Percentiles rank a stretch among this genome's conserved stretches.
These are phyloP conservation scores for Glyphotaelius pellucidus DNA, from an alignment of 2,888 invertebrate species.

Conservation along the genomic window DNA sequence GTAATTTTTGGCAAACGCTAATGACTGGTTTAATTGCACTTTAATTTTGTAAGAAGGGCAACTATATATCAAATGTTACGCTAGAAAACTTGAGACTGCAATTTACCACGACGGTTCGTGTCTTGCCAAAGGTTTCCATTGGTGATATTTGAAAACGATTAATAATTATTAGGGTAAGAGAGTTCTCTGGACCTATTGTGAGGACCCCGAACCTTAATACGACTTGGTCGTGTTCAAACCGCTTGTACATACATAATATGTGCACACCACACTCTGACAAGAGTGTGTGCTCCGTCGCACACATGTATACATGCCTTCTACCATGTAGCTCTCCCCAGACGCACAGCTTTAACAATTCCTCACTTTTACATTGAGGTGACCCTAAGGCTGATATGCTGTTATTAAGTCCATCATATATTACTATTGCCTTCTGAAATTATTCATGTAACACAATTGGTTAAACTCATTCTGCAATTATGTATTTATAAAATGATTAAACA, in stretches of 20 bases:
- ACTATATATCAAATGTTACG: background rate
- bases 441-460: no score
- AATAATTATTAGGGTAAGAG: background rate
- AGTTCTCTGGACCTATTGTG: background rate
- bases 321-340: background rate
- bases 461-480: background rate
- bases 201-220: background rate
- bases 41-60: background rate
- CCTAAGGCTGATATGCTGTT: background rate
- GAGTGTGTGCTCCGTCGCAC: constrained; percentile 49
- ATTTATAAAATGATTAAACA: background rate
- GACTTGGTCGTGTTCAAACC: background rate
- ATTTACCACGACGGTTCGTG: background rate
- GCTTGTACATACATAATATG: background rate
- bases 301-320: constrained; percentile 47
- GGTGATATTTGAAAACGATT: background rate
- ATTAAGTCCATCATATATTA: background rate
- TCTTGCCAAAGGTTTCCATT: constrained; percentile 6
- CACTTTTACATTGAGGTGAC: background rate
- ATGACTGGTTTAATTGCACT: background rate
- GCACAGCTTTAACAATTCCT: constrained; percentile 3
- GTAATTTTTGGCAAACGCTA: background rate
- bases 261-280: constrained; percentile 51
- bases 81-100: background rate
- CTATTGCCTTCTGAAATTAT: background rate